These are phyloP conservation scores for Mamestra configurata DNA, from an alignment of 1,140 invertebrate genomes.

Conservation along the genomic window DNA sequence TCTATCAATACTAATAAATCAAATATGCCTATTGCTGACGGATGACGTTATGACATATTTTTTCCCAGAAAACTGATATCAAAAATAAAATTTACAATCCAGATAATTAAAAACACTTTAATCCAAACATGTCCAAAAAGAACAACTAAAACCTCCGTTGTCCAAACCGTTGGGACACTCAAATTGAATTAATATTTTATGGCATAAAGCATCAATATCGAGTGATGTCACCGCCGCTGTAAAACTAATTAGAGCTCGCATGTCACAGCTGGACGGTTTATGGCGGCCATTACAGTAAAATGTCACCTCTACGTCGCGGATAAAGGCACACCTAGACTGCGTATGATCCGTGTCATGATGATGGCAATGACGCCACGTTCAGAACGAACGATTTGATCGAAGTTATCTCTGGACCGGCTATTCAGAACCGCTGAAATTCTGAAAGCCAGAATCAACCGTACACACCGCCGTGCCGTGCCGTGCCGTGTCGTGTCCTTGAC, in stretches of 20 bases:
- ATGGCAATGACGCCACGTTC: too few relatives aligned
- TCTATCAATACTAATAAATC: too few relatives aligned
- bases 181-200: slow-evolving; percentile 70
- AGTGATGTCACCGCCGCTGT: slow-evolving; percentile 58
- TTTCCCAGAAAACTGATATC: not conserved
- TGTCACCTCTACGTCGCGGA: slow-evolving; percentile 34
- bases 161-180: slow-evolving; percentile 57
- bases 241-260: slow-evolving; percentile 66
- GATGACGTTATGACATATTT: not conserved
- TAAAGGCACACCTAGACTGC: not conserved
- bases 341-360: not conserved
- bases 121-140: slow-evolving; percentile 37
- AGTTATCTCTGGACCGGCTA: too few relatives aligned
- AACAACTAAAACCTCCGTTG: slow-evolving; percentile 15
- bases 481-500: too few relatives aligned
- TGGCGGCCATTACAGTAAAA: slow-evolving; percentile 54
- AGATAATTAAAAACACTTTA: slow-evolving; percentile 59
- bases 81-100: slow-evolving; percentile 40
- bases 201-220: slow-evolving; percentile 51
- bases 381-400: too few relatives aligned
- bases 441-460: too few relatives aligned
- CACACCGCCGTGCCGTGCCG: too few relatives aligned
- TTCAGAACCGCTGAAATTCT: too few relatives aligned
- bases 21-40: too few relatives aligned
- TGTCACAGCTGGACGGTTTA: slow-evolving; percentile 59